These are phyloP conservation scores for Trisateles emortualis DNA, from an alignment of 2,888 invertebrate genomes.

Conservation along the genomic window DNA sequence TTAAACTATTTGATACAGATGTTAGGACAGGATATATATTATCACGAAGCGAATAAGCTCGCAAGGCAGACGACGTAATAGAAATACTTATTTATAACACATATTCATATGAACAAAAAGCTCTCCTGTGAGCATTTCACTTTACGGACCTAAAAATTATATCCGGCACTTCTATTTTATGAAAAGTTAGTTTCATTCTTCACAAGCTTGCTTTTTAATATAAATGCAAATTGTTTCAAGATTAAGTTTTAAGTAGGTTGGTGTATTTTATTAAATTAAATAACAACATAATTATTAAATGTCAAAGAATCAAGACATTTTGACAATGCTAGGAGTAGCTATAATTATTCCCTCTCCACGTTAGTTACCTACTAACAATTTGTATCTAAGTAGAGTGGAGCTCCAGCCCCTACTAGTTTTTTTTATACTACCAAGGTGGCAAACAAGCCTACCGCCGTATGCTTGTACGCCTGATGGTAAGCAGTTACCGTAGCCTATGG, in stretches of 20 bases:
- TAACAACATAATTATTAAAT: too few relatives aligned
- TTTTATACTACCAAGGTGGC: too few relatives aligned
- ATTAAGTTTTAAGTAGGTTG: background rate
- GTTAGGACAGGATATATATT: conserved; percentile 48
- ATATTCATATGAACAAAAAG: conserved; percentile 12
- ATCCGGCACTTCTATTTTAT: conserved; percentile 4
- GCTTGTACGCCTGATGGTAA: too few relatives aligned
- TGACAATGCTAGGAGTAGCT: too few relatives aligned
- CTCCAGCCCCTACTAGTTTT: too few relatives aligned
- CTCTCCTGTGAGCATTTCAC: background rate
- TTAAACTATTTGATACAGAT: conserved; percentile 67
- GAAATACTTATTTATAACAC: conserved; percentile 28
- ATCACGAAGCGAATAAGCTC: conserved; percentile 20
- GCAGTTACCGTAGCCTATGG: too few relatives aligned
- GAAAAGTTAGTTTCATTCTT: conserved; percentile 6
- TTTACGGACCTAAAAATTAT: conserved; percentile 6
- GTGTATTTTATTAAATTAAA: conserved; percentile 14
- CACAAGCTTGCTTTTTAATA: conserved; percentile 6
- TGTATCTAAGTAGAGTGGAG: too few relatives aligned
- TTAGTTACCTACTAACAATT: too few relatives aligned
- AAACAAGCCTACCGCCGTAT: too few relatives aligned
- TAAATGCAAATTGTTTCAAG: conserved; percentile 11
- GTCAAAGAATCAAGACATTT: too few relatives aligned
- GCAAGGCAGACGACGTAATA: conserved; percentile 23
- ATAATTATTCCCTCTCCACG: too few relatives aligned